phyloP scores from a whole-genome alignment of 2,113 vertebrate species.

The Hemicordylus capensis region DNA sequence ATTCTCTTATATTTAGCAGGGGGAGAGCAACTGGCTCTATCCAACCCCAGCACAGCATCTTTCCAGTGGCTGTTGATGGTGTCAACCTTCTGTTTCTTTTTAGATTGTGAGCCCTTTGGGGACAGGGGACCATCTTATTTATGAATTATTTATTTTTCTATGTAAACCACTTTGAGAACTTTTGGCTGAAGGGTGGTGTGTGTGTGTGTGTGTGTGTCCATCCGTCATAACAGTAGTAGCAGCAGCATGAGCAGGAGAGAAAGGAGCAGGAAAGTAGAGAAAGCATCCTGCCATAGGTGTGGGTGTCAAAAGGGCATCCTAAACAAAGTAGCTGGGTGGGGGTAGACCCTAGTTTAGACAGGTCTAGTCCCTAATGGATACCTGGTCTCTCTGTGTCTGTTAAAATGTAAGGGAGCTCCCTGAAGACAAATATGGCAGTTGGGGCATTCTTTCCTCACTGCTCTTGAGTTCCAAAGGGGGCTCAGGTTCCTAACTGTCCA shows the following conservation, averaged over 20 bases:
- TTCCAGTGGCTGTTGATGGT: too few species aligned
- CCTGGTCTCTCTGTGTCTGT: background rate
- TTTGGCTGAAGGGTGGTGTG: too few species aligned
- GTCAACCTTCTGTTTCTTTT: too few species aligned
- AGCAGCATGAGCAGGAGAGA: background rate
- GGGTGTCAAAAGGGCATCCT: background rate
- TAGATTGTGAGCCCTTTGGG: too few species aligned
- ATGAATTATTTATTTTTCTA: too few species aligned
- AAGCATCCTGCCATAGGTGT: background rate
- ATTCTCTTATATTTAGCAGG: too few species aligned
- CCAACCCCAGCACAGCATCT: too few species aligned
- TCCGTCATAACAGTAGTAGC: too few species aligned
- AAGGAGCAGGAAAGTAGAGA: background rate
- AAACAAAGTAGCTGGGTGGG: background rate
- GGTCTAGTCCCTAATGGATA: background rate
- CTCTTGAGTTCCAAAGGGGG: background rate
- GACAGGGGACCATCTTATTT: too few species aligned
- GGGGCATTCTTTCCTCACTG: background rate
- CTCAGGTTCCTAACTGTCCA: background rate
- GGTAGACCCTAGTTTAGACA: background rate
- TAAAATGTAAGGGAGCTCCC: background rate
- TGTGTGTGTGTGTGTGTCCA: too few species aligned
- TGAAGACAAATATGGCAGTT: background rate
- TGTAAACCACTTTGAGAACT: too few species aligned
- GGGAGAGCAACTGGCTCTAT: background rate